Conservation (phyloP, 2,888 invertebrate species). For the Poecilus cupreus region DNA sequence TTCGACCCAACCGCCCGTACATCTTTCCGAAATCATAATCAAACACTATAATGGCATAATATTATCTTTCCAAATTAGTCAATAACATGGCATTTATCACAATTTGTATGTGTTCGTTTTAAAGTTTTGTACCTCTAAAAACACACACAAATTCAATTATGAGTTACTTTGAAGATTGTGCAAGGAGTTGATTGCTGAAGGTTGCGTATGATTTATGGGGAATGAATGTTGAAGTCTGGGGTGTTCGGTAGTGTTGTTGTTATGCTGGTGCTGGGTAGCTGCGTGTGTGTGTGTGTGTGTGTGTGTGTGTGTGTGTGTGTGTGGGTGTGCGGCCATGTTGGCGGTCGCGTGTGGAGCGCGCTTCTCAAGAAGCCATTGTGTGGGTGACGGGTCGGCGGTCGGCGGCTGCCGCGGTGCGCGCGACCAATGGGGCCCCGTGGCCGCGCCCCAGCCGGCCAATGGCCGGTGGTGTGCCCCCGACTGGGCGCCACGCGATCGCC, state of each 20-base stretch:
- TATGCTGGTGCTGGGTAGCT: neutral
- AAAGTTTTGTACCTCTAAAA: too few species aligned
- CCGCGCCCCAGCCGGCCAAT: slow-evolving; percentile 58
- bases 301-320: slow-evolving; percentile 5
- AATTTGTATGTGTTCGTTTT: too few species aligned
- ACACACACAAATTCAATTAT: too few species aligned
- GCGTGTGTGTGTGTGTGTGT: neutral
- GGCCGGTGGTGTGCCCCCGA: slow-evolving; percentile 57
- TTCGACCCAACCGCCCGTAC: too few species aligned
- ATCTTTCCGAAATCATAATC: too few species aligned
- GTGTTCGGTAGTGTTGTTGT: neutral
- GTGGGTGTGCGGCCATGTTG: slow-evolving; percentile 56
- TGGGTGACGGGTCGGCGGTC: slow-evolving; percentile 49
- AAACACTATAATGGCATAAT: too few species aligned
- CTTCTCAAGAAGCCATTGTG: slow-evolving; percentile 59
- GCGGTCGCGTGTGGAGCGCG: slow-evolving; percentile 51
- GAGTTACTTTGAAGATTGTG: too few species aligned
- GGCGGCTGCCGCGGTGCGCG: slow-evolving; percentile 50
- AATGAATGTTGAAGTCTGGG: neutral
- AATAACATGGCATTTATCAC: too few species aligned
- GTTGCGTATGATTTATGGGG: slow-evolving; percentile 5
- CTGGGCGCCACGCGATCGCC: slow-evolving; percentile 24
- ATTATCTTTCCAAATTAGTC: too few species aligned
- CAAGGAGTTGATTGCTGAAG: too few species aligned
- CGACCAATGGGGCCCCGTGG: slow-evolving; percentile 57